phyloP scores from a whole-genome alignment of 2,888 invertebrate genomes.

The Drosophila leonis region DNA sequence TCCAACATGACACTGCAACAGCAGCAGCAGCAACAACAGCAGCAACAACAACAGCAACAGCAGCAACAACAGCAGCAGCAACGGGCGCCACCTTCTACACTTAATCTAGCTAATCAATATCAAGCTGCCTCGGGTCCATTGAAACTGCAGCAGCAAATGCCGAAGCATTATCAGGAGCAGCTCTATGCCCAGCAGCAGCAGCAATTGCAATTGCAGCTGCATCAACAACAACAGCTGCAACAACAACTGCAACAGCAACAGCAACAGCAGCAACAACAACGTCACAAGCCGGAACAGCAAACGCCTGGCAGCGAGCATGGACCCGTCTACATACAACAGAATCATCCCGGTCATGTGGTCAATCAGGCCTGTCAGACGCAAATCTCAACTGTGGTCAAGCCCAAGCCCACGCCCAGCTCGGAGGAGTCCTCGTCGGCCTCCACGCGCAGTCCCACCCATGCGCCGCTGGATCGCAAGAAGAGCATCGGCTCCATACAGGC shows the following conservation, averaged over 20 bases:
- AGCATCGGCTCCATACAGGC: constrained; percentile 87
- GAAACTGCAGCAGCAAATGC: constrained; percentile 77
- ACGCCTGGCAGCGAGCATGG: constrained; percentile 84
- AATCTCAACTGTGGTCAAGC: constrained; percentile 80
- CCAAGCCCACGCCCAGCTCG: constrained; percentile 82
- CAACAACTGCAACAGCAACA: constrained; percentile 68
- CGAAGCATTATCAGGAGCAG: constrained; percentile 73
- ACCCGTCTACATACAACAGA: constrained; percentile 85
- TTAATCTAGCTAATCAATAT: constrained; percentile 84
- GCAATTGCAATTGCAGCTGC: constrained; percentile 70
- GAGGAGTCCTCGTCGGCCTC: constrained; percentile 82
- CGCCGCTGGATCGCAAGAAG: constrained; percentile 84
- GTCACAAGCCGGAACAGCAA: constrained; percentile 74
- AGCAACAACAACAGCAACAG: constrained; percentile 47
- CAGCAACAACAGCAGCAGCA: constrained; percentile 72
- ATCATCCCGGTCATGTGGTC: constrained; percentile 85
- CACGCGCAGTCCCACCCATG: constrained; percentile 81
- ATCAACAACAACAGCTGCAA: constrained; percentile 60
- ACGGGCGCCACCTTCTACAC: constrained; percentile 84
- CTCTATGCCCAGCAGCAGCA: constrained; percentile 69
- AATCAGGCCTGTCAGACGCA: constrained; percentile 86
- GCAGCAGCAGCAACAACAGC: constrained; percentile 12
- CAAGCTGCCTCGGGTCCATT: constrained; percentile 84
- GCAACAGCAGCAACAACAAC: constrained; percentile 77
- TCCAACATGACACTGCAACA: constrained; percentile 77